Percentiles rank a stretch among this genome's conserved stretches.
Conservation (phyloP, 1,140 invertebrate genomes). For the Acromyrmex charruanus region DNA sequence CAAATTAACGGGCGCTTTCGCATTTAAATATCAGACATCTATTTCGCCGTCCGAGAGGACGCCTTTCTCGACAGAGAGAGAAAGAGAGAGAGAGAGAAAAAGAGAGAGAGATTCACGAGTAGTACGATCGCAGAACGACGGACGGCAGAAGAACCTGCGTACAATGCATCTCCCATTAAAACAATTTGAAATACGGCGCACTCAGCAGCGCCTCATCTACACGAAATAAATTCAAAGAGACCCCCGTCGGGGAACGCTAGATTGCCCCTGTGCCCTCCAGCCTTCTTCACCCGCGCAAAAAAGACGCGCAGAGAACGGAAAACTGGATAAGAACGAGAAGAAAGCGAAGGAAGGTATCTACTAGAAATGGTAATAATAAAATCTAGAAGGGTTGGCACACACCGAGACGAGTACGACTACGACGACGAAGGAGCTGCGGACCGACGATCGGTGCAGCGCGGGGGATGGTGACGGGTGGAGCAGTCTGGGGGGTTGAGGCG, state of each 20-base stretch:
- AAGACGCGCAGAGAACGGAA: conserved; percentile 26
- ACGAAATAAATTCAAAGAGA: conserved; percentile 65
- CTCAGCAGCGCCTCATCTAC: conserved; percentile 62
- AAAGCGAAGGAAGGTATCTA: conserved; percentile 78
- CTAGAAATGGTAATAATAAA: conserved; percentile 84
- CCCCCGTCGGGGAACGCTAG: background rate
- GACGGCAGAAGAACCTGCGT: conserved; percentile 10
- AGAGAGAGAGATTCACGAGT: conserved; percentile 23
- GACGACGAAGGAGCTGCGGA: conserved; percentile 22
- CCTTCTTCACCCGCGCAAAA: background rate
- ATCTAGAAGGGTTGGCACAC: conserved; percentile 78
- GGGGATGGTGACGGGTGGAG: conserved; percentile 48
- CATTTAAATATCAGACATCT: conserved; percentile 62
- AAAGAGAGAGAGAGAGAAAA: conserved; percentile 18
- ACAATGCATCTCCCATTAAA: conserved; percentile 70
- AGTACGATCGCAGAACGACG: conserved; percentile 17
- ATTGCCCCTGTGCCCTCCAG: background rate
- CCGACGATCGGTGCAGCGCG: conserved; percentile 1
- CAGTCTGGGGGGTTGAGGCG: conserved; percentile 68
- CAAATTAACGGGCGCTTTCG: conserved; percentile 59
- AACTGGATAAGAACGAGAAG: conserved; percentile 61
- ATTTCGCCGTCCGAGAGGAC: conserved; percentile 49
- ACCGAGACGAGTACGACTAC: conserved; percentile 27
- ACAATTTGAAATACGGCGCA: conserved; percentile 74
- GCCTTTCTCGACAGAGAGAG: conserved; percentile 7